These are phyloP conservation scores for Athripsodes cinereus DNA, from an alignment of 2,888 invertebrate genomes.

Conservation along the genomic window DNA sequence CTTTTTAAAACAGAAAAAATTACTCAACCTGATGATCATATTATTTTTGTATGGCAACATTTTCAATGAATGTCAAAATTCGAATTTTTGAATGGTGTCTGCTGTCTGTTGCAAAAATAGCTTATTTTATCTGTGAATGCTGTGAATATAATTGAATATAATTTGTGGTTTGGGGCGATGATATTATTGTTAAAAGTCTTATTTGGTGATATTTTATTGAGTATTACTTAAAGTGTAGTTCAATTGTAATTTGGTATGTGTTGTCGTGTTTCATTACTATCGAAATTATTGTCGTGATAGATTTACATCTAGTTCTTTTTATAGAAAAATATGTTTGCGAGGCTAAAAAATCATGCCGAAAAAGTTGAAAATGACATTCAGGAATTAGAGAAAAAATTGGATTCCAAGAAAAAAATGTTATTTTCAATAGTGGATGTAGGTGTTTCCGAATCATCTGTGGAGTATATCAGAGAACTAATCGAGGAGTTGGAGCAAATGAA, in stretches of 20 bases:
- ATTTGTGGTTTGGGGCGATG: no score
- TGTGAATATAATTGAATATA: no score
- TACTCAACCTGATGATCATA: no score
- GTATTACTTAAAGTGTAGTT: not conserved
- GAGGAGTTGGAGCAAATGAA: conserved; percentile 12
- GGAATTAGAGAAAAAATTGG: conserved; percentile 9
- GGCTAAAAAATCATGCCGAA: conserved; percentile 13
- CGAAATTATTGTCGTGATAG: no score
- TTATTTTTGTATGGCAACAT: no score
- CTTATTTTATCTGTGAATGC: no score
- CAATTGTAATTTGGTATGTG: not conserved
- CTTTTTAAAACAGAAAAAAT: no score
- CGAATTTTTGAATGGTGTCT: not conserved
- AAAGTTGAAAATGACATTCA: conserved; percentile 10
- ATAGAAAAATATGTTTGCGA: conserved; percentile 10
- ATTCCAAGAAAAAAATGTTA: conserved; percentile 9
- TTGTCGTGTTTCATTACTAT: not conserved
- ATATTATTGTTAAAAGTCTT: no score
- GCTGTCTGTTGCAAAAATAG: no score
- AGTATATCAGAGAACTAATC: conserved; percentile 10
- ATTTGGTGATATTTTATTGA: not conserved
- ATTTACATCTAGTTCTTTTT: no score
- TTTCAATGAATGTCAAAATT: not conserved
- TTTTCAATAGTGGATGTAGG: conserved; percentile 8
- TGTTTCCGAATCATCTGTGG: conserved; percentile 8